Percentiles rank a stretch among this genome's conserved stretches.
Evolutionary conservation across 2,888 invertebrate species (phyloP).

Genomic region (Nomada hirtipes): DNA sequence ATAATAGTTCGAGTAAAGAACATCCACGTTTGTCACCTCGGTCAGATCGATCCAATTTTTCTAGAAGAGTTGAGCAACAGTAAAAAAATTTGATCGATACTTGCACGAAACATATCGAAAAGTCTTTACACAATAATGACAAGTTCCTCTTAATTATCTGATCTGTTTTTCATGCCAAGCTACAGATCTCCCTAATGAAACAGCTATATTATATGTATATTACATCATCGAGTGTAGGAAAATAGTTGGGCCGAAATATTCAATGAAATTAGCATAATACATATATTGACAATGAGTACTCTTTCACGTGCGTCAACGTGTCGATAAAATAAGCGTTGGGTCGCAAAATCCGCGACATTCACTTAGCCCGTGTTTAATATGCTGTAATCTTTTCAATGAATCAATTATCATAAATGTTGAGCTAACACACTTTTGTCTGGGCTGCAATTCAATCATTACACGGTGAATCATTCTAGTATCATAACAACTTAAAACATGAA

Average conservation of each 20-base stretch:
- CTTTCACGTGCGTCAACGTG: background rate
- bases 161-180: no score
- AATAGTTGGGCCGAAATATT: background rate
- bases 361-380: conserved; percentile 10
- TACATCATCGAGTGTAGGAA: background rate
- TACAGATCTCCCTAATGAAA: no score
- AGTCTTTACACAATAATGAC: no score
- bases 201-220: no score
- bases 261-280: conserved; percentile 22
- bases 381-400: background rate
- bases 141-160: no score
- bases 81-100: no score
- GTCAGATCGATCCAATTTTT: no score
- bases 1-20: no score
- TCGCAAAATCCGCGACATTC: background rate
- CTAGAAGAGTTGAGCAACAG: no score
- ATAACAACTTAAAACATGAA: background rate
- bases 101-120: no score
- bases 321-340: background rate
- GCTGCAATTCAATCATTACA: background rate
- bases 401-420: background rate
- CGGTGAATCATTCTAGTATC: background rate
- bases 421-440: background rate
- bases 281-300: background rate
- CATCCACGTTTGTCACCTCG: no score